A percentile compares a stretch with the other conserved stretches of the same genome.
These are phyloP conservation scores for Macheiramphus alcinus DNA, from an alignment of 2,113 vertebrate genomes.

Conservation along the genomic window DNA sequence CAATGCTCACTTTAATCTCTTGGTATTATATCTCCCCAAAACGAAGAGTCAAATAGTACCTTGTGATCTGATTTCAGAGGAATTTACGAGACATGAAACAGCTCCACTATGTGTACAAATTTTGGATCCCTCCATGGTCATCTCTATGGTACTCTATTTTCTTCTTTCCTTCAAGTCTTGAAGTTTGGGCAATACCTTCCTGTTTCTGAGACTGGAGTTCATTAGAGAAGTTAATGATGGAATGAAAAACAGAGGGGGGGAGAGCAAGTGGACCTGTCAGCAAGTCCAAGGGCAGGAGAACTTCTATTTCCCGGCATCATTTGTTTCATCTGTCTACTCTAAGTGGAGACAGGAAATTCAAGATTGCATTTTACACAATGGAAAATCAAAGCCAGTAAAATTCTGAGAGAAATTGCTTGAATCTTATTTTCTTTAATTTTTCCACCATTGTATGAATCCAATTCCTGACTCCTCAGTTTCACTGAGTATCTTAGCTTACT, in stretches of 20 bases:
- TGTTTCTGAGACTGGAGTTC: not conserved
- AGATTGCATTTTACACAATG: not conserved
- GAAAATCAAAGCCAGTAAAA: not conserved
- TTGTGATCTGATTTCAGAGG: not conserved
- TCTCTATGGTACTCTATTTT: not conserved
- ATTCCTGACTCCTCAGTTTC: not conserved
- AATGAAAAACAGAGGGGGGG: not conserved
- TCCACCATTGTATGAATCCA: not conserved
- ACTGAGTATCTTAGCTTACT: not conserved
- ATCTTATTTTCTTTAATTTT: not conserved
- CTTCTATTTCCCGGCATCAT: not conserved
- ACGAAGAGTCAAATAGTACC: not conserved
- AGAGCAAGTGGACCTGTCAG: not conserved
- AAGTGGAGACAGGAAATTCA: not conserved
- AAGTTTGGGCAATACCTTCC: not conserved
- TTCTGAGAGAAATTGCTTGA: not conserved
- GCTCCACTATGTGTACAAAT: not conserved
- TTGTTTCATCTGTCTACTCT: not conserved
- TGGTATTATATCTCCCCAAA: not conserved
- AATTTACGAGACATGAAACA: not conserved
- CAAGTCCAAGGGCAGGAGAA: not conserved
- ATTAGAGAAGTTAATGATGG: not conserved
- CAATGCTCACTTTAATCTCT: not conserved
- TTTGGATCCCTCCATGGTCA: not conserved
- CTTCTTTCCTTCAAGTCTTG: not conserved